Conservation (phyloP, 2,113 vertebrate species). For the Tachysurus fulvidraco region DNA sequence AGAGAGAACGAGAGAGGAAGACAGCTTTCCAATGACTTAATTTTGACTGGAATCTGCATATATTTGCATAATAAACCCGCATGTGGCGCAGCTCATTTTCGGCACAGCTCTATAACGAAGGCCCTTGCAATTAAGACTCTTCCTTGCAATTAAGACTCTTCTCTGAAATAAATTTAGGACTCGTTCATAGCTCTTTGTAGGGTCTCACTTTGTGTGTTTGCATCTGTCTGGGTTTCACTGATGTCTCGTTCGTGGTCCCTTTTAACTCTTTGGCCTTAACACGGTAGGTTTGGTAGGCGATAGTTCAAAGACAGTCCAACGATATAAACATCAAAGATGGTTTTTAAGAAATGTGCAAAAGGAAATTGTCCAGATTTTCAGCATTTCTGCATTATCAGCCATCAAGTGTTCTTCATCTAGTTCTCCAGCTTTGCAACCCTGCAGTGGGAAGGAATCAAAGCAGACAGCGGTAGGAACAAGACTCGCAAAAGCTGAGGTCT, state of each 20-base stretch:
- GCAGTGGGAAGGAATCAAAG: background rate
- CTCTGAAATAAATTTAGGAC: constrained; percentile 71
- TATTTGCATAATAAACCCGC: constrained; percentile 87
- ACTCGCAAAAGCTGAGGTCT: constrained; percentile 8
- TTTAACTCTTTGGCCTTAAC: background rate
- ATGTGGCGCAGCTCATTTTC: constrained; percentile 71
- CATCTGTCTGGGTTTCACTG: constrained; percentile 11
- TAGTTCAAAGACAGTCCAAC: background rate
- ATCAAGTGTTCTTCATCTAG: background rate
- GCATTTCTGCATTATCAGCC: background rate
- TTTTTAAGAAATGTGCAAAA: too few relatives aligned
- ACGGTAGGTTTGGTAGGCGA: too few relatives aligned
- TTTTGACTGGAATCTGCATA: constrained; percentile 85
- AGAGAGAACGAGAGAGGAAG: constrained; percentile 60
- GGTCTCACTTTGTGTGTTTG: constrained; percentile 50
- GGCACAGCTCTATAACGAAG: constrained; percentile 77
- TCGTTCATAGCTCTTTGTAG: constrained; percentile 62
- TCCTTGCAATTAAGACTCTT: constrained; percentile 80
- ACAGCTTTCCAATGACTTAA: constrained; percentile 89
- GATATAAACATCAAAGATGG: background rate
- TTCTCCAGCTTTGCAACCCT: background rate
- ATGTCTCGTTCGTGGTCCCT: background rate
- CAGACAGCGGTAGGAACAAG: background rate
- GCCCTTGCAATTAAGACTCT: constrained; percentile 78
- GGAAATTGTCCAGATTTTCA: background rate